These are phyloP conservation scores for Leguminivora glycinivorella DNA, from an alignment of 1,140 invertebrate species.

Conservation along the genomic window DNA sequence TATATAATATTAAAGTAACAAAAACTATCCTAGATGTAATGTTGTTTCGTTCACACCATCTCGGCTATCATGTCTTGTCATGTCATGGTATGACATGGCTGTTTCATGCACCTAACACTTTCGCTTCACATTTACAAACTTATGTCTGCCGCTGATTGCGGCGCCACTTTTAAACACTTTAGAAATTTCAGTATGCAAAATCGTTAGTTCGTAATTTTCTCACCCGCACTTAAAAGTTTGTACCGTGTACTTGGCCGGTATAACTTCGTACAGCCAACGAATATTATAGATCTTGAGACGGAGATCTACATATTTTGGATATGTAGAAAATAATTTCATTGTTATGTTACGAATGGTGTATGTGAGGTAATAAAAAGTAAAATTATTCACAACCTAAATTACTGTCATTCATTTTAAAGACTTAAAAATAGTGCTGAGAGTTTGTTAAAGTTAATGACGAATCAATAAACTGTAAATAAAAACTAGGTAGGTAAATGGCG, in stretches of 20 bases:
- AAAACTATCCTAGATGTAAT: neutral
- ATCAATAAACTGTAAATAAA: neutral
- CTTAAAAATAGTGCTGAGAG: neutral
- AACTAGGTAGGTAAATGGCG: neutral
- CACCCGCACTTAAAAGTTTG: neutral
- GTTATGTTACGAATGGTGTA: constrained; percentile 12
- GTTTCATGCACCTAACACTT: constrained; percentile 12
- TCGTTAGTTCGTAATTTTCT: neutral
- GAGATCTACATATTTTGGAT: neutral
- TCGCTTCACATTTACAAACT: constrained; percentile 18
- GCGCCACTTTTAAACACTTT: neutral
- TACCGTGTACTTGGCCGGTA: neutral
- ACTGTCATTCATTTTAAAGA: constrained; percentile 9
- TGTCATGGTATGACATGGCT: constrained; percentile 18
- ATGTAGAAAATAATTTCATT: constrained; percentile 9
- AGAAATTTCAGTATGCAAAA: neutral
- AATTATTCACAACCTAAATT: neutral
- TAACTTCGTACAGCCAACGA: too few relatives aligned
- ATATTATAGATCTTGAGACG: neutral
- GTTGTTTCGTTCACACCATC: constrained; percentile 3
- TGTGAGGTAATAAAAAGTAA: constrained; percentile 19
- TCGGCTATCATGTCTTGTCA: constrained; percentile 3
- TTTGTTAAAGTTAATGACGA: neutral
- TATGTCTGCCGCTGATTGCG: neutral
- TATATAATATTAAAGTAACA: neutral